These are phyloP conservation scores for Deladenus siricidicola DNA, from an alignment of 2,888 invertebrate genomes.

Conservation along the genomic window DNA sequence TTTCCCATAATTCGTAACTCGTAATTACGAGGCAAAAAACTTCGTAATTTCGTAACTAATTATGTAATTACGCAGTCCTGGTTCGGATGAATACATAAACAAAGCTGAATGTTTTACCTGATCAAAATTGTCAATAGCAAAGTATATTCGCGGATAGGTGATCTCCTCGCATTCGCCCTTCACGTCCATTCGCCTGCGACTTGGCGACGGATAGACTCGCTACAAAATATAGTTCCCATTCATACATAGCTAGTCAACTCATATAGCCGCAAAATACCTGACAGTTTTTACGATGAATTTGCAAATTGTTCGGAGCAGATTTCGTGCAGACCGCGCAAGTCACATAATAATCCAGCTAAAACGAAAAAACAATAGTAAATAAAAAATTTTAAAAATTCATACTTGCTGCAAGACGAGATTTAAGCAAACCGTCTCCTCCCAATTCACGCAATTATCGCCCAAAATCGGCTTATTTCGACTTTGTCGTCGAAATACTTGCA, in stretches of 20 bases:
- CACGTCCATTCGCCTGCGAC: conserved; percentile 80
- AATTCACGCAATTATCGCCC: conserved; percentile 89
- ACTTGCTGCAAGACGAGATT: conserved; percentile 90
- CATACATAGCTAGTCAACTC: not conserved
- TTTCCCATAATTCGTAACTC: too few species aligned
- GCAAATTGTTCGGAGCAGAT: conserved; percentile 91
- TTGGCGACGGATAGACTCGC: conserved; percentile 87
- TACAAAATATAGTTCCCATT: conserved; percentile 9
- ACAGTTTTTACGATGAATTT: conserved; percentile 82
- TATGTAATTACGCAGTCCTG: too few species aligned
- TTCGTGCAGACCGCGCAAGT: conserved; percentile 95
- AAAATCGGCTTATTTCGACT: conserved; percentile 83
- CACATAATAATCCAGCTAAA: conserved; percentile 81
- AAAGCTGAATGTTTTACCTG: too few species aligned
- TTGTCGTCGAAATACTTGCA: conserved; percentile 93
- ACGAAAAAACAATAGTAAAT: conserved; percentile 17
- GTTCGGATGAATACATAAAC: too few species aligned
- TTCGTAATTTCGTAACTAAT: too few species aligned
- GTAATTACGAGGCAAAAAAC: too few species aligned
- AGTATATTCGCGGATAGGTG: conserved; percentile 96
- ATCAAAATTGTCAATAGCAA: conserved; percentile 98
- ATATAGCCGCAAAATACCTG: conserved; percentile 60
- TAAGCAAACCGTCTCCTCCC: conserved; percentile 97
- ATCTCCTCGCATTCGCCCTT: conserved; percentile 97
- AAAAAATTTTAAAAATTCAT: not conserved